Evolutionary conservation across 2,888 invertebrate genomes (phyloP).

Genomic region (Patella caerulea): DNA sequence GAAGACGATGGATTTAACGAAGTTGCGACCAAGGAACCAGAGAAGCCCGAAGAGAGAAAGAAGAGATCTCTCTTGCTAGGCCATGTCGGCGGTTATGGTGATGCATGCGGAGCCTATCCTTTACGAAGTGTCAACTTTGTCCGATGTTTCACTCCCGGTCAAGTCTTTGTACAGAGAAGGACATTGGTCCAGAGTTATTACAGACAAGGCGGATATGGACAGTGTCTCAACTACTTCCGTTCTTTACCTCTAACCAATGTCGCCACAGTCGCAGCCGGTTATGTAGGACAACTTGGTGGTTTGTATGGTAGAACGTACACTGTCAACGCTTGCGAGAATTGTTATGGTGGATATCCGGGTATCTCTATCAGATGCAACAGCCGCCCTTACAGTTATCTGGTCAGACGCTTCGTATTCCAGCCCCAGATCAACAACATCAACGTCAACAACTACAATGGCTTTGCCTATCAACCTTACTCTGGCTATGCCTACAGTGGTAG

Average conservation of each 20-base stretch:
- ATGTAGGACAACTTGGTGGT: neutral
- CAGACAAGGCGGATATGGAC: neutral
- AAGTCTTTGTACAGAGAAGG: neutral
- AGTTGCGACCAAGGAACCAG: neutral
- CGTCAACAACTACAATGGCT: neutral
- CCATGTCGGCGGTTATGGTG: neutral
- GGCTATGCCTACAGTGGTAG: neutral
- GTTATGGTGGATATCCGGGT: neutral
- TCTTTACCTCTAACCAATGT: slow-evolving; percentile 2
- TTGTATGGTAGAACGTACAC: neutral
- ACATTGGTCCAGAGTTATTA: neutral
- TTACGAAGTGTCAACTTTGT: neutral
- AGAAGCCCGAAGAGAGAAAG: neutral
- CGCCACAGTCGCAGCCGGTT: neutral
- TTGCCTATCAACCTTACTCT: too few relatives aligned
- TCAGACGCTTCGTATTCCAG: neutral
- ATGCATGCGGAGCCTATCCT: neutral
- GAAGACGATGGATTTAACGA: neutral
- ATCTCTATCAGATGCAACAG: neutral
- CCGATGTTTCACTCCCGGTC: neutral
- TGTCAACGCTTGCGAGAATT: neutral
- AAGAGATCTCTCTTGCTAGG: neutral
- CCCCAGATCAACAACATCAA: neutral
- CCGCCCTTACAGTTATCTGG: neutral
- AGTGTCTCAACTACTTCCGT: neutral